phyloP scores from a whole-genome alignment of 2,888 invertebrate genomes.

The Eilema depressum region DNA sequence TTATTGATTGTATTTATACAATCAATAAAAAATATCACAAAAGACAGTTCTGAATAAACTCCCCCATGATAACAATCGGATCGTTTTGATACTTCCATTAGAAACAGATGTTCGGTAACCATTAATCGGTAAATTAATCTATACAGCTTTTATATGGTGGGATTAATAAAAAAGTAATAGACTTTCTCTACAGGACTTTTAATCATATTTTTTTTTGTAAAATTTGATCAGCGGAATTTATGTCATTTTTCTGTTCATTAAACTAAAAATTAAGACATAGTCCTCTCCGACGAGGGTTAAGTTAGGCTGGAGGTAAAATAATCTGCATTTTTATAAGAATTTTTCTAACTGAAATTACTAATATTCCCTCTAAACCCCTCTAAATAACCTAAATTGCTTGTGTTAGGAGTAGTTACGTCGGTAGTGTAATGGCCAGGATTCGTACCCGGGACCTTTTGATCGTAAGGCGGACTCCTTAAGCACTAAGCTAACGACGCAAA shows the following conservation, averaged over 20 bases:
- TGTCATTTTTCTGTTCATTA: not conserved
- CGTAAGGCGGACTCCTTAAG: no score
- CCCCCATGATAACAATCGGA: conserved; percentile 62
- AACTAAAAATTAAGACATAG: not conserved
- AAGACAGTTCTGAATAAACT: conserved; percentile 28
- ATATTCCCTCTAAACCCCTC: no score
- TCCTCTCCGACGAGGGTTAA: no score
- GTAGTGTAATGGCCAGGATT: no score
- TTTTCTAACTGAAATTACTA: no score
- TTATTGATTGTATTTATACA: conserved; percentile 10
- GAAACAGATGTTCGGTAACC: conserved; percentile 66
- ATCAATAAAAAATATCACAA: conserved; percentile 28
- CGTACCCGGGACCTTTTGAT: no score
- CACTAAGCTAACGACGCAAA: no score
- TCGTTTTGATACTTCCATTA: conserved; percentile 67
- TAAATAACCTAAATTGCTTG: no score
- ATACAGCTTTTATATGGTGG: conserved; percentile 46
- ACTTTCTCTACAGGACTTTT: conserved; percentile 1
- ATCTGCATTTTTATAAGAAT: no score
- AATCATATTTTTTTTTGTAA: not conserved
- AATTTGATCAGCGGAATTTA: not conserved
- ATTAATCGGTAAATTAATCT: conserved; percentile 67
- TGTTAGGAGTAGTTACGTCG: no score
- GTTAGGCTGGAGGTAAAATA: no score
- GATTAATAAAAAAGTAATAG: conserved; percentile 39